Conservation (phyloP, 2,113 vertebrate species). For the Vireo altiloquus region DNA sequence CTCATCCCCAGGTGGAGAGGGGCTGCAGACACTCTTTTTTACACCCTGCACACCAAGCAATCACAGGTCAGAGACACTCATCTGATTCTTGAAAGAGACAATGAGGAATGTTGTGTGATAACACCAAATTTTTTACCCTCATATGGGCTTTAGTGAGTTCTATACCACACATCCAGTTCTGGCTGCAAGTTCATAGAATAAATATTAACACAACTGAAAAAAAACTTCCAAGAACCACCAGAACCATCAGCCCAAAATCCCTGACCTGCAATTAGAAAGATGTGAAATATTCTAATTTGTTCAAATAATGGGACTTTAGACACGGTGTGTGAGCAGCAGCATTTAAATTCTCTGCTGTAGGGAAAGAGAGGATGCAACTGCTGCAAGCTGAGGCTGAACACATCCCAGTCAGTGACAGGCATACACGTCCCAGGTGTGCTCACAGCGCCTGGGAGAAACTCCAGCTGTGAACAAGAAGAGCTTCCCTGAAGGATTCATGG, state of each 20-base stretch:
- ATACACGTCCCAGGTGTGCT: background rate
- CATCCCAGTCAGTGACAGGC: background rate
- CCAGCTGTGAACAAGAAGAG: background rate
- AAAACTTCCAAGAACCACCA: background rate
- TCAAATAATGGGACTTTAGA: background rate
- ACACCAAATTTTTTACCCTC: accelerated
- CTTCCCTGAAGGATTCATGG: background rate
- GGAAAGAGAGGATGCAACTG: background rate
- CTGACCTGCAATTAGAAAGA: background rate
- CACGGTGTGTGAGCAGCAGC: background rate
- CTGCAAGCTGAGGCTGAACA: background rate
- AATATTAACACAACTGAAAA: background rate
- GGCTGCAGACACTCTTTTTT: background rate
- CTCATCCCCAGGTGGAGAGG: background rate
- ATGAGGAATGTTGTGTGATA: accelerated
- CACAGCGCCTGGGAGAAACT: background rate
- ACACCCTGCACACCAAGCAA: background rate
- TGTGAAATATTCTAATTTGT: background rate
- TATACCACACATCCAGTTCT: background rate
- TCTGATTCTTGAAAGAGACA: background rate
- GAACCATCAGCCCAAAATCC: background rate
- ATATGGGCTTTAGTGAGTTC: background rate
- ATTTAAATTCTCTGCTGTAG: background rate
- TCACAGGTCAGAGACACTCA: background rate
- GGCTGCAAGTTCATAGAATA: background rate